A percentile compares a stretch with the other conserved stretches of the same genome.
phyloP scores from a whole-genome alignment of 2,888 invertebrate species.

The Idaea aversata region DNA sequence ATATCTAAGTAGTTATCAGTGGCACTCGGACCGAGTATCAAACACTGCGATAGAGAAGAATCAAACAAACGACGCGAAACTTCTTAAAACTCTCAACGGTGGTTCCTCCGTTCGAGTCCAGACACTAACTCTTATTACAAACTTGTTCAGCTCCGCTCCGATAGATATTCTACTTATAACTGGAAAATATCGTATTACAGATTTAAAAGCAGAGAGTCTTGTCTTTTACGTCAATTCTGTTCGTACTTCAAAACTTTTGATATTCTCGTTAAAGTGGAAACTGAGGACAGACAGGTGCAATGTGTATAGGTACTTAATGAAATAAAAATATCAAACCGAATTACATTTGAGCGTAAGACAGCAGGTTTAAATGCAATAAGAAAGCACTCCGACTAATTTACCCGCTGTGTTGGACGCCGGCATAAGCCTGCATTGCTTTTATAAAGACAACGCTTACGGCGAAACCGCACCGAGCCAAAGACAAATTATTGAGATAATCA shows the following conservation, averaged over 20 bases:
- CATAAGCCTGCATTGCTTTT: conserved; percentile 37
- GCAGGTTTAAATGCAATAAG: conserved; percentile 62
- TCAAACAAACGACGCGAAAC: conserved; percentile 61
- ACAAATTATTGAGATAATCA: conserved; percentile 53
- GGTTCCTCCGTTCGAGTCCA: conserved; percentile 38
- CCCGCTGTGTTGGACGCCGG: conserved; percentile 40
- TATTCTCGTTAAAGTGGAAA: neutral
- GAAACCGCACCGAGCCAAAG: conserved; percentile 28
- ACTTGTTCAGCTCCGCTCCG: conserved; percentile 45
- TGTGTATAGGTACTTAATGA: neutral
- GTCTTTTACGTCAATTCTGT: neutral
- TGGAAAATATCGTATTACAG: conserved; percentile 50
- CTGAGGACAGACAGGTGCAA: neutral
- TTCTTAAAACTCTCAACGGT: conserved; percentile 53
- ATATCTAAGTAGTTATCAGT: conserved; percentile 54
- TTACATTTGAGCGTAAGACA: conserved; percentile 47
- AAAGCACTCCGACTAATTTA: conserved; percentile 67
- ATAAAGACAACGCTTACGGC: conserved; percentile 42
- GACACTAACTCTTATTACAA: conserved; percentile 67
- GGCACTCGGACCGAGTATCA: conserved; percentile 53
- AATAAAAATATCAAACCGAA: conserved; percentile 37
- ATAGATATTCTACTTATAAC: conserved; percentile 54
- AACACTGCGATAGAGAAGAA: conserved; percentile 50
- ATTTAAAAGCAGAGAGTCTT: conserved; percentile 10
- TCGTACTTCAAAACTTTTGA: neutral